A percentile compares a stretch with the other conserved stretches of the same genome.
Conservation (phyloP, 2,113 vertebrate species). For the Antechinus stuartii region DNA sequence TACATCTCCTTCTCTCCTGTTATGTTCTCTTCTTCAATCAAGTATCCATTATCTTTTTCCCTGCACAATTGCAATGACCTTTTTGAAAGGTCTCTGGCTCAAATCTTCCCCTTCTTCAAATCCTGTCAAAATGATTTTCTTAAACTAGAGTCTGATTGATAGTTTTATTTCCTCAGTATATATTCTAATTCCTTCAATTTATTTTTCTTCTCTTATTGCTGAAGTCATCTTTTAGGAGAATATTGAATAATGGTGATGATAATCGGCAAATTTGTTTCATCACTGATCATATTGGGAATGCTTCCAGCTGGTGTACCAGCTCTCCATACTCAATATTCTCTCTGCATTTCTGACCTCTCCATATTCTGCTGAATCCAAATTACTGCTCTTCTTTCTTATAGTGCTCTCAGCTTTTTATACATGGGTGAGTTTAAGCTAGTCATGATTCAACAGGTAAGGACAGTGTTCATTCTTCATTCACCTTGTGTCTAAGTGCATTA, state of each 20-base stretch:
- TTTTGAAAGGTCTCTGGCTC: not conserved
- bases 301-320: not conserved
- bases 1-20: not conserved
- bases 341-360: conserved; percentile 34
- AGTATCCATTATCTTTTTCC: not conserved
- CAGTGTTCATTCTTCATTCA: not conserved
- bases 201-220: no score
- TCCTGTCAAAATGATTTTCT: not conserved
- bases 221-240: no score
- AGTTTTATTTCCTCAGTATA: no score
- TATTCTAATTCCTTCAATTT: no score
- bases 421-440: not conserved
- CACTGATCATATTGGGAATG: not conserved
- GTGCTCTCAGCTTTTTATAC: not conserved
- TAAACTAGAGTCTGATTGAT: not conserved
- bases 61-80: not conserved
- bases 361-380: conserved; percentile 51
- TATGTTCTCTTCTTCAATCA: not conserved
- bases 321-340: not conserved
- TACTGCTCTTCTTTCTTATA: conserved; percentile 11
- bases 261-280: no score
- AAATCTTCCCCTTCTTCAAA: not conserved
- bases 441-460: not conserved
- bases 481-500: not conserved
- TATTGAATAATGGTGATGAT: no score